Conservation (phyloP, 2,888 invertebrate genomes). For the Tipula helvola region DNA sequence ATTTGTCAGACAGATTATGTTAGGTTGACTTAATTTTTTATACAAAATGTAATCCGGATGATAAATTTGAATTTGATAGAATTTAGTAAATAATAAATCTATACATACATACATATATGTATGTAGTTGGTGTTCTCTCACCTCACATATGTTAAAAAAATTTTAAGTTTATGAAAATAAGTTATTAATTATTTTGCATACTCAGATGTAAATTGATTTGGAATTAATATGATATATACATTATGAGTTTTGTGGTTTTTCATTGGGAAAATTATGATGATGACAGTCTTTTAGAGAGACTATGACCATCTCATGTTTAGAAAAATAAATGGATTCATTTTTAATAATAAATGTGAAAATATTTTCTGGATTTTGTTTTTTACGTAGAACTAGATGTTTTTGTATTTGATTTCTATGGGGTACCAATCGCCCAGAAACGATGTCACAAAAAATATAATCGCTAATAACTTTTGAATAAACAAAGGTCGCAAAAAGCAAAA, state of each 20-base stretch:
- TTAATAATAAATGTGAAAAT: background rate
- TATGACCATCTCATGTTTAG: background rate
- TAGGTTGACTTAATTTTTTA: constrained; percentile 6
- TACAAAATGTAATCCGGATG: background rate
- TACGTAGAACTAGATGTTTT: too few relatives aligned
- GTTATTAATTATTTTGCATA: background rate
- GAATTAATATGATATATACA: background rate
- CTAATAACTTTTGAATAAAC: too few relatives aligned
- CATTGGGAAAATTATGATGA: background rate
- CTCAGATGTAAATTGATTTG: background rate
- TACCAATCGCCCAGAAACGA: too few relatives aligned
- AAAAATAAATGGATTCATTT: background rate
- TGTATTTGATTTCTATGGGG: too few relatives aligned
- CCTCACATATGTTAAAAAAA: background rate
- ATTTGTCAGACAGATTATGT: constrained; percentile 5
- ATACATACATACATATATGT: background rate
- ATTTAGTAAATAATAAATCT: background rate
- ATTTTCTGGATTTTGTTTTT: background rate
- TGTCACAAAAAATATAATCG: too few relatives aligned
- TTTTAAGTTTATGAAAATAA: background rate
- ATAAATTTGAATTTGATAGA: constrained; percentile 9
- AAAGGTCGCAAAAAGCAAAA: too few relatives aligned
- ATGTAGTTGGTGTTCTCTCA: background rate
- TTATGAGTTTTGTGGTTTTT: background rate
- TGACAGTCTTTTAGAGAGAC: background rate